phyloP scores from a whole-genome alignment of 1,140 invertebrate species.

The Eupeodes corollae region DNA sequence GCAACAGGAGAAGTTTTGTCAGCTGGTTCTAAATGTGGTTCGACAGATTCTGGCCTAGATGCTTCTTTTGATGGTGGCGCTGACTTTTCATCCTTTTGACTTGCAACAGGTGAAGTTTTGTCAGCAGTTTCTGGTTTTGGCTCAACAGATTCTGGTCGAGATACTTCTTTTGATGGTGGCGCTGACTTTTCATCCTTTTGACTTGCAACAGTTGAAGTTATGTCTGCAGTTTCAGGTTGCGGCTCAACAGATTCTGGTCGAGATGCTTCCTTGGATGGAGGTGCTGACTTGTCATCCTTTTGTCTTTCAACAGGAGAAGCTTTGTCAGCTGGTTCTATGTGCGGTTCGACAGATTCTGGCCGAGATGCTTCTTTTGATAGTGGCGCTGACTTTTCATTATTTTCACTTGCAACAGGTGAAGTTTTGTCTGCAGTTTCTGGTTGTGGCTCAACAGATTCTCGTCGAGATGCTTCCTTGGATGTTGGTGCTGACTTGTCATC shows the following conservation, averaged over 20 bases:
- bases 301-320: background rate
- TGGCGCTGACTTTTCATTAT: background rate
- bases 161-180: slow-evolving; percentile 10
- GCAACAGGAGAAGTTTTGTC: slow-evolving; percentile 1
- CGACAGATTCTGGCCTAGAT: slow-evolving; percentile 1
- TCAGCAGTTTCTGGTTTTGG: background rate
- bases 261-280: slow-evolving; percentile 1
- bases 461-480: slow-evolving; percentile 1
- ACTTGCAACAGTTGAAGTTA: slow-evolving; percentile 2
- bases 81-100: background rate
- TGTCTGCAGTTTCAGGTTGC: background rate
- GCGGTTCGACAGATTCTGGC: slow-evolving; percentile 5
- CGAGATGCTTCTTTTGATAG: slow-evolving; percentile 8
- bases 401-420: background rate
- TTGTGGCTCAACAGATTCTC: background rate
- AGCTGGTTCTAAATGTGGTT: background rate
- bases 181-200: slow-evolving; percentile 12
- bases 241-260: slow-evolving; percentile 1
- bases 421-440: background rate
- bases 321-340: background rate
- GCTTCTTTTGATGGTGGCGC: background rate
- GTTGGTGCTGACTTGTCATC: background rate
- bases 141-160: slow-evolving; percentile 7
- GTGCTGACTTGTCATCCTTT: background rate
- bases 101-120: background rate